A percentile compares a stretch with the other conserved stretches of the same genome.
Conservation (phyloP, 2,888 invertebrate species). For the Acleris emargana region DNA sequence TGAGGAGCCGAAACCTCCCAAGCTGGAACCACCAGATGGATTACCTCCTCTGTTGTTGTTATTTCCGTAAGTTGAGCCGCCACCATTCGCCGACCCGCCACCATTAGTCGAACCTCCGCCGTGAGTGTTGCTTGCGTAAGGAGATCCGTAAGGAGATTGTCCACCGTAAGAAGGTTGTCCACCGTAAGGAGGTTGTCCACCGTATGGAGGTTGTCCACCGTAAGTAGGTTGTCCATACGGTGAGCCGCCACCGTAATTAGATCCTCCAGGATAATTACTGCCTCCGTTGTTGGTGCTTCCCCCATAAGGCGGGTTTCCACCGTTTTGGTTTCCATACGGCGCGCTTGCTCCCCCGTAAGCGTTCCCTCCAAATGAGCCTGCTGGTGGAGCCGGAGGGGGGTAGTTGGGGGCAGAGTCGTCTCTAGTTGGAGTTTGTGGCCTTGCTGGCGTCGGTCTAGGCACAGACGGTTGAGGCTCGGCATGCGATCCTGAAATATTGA, state of each 20-base stretch:
- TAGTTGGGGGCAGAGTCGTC: conserved; percentile 70
- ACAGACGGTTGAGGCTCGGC: conserved; percentile 64
- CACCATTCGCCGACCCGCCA: conserved; percentile 42
- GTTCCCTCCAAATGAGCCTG: conserved; percentile 43
- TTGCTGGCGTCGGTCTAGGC: conserved; percentile 55
- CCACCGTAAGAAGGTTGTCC: conserved; percentile 47
- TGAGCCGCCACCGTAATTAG: conserved; percentile 40
- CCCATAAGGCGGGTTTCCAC: conserved; percentile 47
- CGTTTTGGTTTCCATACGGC: conserved; percentile 30
- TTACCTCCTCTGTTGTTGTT: conserved; percentile 38
- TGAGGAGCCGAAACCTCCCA: conserved; percentile 37
- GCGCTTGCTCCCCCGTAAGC: conserved; percentile 44
- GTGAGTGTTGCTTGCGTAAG: conserved; percentile 34
- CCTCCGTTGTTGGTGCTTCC: conserved; percentile 44
- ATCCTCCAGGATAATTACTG: conserved; percentile 37
- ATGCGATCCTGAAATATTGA: conserved; percentile 60
- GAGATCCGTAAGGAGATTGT: conserved; percentile 41
- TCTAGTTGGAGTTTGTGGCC: conserved; percentile 58
- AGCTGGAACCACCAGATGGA: conserved; percentile 31
- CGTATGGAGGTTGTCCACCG: conserved; percentile 34
- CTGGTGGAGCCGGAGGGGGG: conserved; percentile 73
- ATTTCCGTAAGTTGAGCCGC: conserved; percentile 45
- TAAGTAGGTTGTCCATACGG: conserved; percentile 46
- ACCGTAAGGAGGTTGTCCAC: conserved; percentile 46
- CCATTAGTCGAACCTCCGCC: conserved; percentile 38